phyloP scores from a whole-genome alignment of 2,888 invertebrate genomes.

The Diogma glabrata region DNA sequence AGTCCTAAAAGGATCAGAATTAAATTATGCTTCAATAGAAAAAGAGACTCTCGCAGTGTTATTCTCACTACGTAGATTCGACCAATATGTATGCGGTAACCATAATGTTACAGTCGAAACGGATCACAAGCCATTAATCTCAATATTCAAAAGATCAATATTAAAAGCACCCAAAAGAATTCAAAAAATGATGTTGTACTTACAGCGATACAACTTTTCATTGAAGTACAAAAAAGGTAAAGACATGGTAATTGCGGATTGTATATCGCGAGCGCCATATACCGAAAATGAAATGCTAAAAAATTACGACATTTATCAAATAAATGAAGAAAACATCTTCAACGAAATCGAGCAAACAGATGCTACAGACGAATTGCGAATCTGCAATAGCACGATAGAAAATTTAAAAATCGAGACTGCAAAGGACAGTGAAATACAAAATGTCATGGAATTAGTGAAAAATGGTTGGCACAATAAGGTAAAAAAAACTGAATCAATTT shows the following conservation, averaged over 20 bases:
- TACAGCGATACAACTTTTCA: background rate
- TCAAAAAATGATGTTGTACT: background rate
- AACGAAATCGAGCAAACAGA: no score
- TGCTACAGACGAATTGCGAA: no score
- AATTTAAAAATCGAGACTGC: no score
- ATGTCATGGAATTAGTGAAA: no score
- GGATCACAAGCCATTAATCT: background rate
- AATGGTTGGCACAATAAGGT: no score
- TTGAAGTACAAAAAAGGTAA: background rate
- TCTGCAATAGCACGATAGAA: no score
- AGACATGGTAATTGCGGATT: background rate
- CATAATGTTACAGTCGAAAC: background rate
- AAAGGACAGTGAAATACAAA: no score
- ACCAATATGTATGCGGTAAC: background rate
- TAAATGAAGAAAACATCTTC: background rate
- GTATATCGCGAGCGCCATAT: background rate
- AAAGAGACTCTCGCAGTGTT: background rate
- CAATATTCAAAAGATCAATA: slow-evolving; percentile 1
- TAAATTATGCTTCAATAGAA: background rate
- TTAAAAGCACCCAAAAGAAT: background rate
- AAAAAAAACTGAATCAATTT: no score
- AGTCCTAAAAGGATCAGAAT: background rate
- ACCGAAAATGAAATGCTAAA: background rate
- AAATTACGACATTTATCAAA: background rate
- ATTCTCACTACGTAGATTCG: background rate